phyloP scores from a whole-genome alignment of 2,888 invertebrate genomes.

The Julus scandinavius region DNA sequence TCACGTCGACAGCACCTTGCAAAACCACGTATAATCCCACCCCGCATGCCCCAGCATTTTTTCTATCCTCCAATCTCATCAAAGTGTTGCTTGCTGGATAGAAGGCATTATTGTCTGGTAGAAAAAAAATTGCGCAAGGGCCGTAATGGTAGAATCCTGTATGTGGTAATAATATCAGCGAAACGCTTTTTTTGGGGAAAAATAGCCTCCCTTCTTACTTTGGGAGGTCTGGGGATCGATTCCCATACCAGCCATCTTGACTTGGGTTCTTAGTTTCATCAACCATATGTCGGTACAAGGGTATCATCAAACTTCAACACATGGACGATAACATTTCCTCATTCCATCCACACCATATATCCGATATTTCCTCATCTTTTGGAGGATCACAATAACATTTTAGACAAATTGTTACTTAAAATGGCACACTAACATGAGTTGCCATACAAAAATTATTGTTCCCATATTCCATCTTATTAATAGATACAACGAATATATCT shows the following conservation, averaged over 20 bases:
- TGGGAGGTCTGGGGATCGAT: neutral
- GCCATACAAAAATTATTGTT: no score
- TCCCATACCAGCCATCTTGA: neutral
- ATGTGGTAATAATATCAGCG: neutral
- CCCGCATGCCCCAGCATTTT: neutral
- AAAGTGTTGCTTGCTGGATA: neutral
- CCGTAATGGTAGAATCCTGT: neutral
- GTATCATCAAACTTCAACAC: no score
- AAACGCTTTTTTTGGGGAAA: conserved; percentile 20
- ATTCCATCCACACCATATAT: no score
- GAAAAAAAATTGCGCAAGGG: neutral
- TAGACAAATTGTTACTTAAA: no score
- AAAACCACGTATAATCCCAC: neutral
- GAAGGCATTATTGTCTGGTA: conserved; percentile 17
- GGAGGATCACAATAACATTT: no score
- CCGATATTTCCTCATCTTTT: no score
- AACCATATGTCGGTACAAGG: neutral
- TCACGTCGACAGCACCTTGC: conserved; percentile 32
- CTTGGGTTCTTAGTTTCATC: neutral
- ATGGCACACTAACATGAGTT: no score
- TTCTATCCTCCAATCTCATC: neutral
- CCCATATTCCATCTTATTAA: no score
- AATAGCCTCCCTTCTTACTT: neutral
- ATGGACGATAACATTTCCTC: no score
- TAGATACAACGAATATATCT: no score